Conservation (phyloP, 2,113 vertebrate genomes). For the Phycodurus eques region DNA sequence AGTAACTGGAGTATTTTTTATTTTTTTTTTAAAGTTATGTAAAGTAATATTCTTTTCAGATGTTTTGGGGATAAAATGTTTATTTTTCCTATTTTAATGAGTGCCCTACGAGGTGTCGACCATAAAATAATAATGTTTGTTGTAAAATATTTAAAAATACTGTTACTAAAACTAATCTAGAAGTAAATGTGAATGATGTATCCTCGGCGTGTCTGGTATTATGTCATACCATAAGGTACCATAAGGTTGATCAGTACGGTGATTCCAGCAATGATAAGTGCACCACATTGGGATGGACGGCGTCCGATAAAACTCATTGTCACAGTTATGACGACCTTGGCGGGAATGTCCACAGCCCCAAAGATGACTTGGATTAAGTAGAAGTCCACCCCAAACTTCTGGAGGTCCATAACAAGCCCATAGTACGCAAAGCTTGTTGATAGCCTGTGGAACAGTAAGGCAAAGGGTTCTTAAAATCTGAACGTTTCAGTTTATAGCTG, state of each 20-base stretch:
- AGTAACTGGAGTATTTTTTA: too few species aligned
- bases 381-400: slow-evolving; percentile 77
- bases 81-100: too few species aligned
- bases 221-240: slow-evolving; percentile 74
- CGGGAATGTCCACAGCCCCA: slow-evolving; percentile 75
- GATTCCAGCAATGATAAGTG: slow-evolving; percentile 69
- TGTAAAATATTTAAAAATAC: too few species aligned
- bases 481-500: background rate
- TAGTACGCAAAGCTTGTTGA: slow-evolving; percentile 79
- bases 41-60: too few species aligned
- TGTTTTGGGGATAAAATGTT: too few species aligned
- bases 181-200: too few species aligned
- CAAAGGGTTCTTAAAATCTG: background rate
- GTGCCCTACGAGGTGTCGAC: too few species aligned
- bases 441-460: slow-evolving; percentile 58
- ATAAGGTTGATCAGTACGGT: slow-evolving; percentile 72
- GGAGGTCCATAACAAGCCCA: slow-evolving; percentile 77
- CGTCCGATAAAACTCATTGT: slow-evolving; percentile 69
- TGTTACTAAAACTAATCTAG: too few species aligned
- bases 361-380: slow-evolving; percentile 81
- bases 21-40: too few species aligned
- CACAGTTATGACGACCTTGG: slow-evolving; percentile 69
- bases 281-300: slow-evolving; percentile 59
- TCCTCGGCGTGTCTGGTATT: background rate
- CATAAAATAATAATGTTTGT: too few species aligned